Conservation (phyloP, 2,113 vertebrate genomes). For the Rynchops niger region DNA sequence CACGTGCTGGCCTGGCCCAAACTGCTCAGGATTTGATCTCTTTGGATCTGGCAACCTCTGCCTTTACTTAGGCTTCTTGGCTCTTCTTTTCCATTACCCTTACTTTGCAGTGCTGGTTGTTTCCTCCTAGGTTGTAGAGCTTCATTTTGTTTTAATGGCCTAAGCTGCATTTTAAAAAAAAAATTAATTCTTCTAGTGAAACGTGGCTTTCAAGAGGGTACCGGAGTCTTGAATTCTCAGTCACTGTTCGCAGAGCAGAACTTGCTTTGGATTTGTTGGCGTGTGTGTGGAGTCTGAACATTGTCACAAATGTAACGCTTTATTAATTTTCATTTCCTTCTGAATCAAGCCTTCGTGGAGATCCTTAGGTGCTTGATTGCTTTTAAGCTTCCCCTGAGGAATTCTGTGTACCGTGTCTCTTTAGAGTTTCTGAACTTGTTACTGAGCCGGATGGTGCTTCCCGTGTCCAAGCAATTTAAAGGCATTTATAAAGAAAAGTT, state of each 20-base stretch:
- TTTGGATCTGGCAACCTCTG: background rate
- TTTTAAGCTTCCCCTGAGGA: background rate
- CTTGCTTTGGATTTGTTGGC: background rate
- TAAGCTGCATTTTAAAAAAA: background rate
- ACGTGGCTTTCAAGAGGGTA: background rate
- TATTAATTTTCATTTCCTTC: background rate
- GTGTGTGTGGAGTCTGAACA: background rate
- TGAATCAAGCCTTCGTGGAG: background rate
- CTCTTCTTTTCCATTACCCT: background rate
- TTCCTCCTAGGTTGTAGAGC: background rate
- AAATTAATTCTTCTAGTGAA: background rate
- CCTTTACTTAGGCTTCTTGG: background rate
- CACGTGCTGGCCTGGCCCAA: background rate
- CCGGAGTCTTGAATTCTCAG: background rate
- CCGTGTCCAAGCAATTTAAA: background rate
- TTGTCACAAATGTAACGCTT: background rate
- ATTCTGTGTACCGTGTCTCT: background rate
- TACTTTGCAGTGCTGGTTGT: background rate
- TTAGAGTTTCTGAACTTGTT: background rate
- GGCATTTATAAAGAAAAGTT: background rate
- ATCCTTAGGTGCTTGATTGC: background rate
- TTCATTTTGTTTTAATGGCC: background rate
- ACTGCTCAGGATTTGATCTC: background rate
- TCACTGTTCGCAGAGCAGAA: background rate
- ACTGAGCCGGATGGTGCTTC: background rate